A percentile compares a stretch with the other conserved stretches of the same genome.
Conservation (phyloP, 2,113 vertebrate genomes). For the Anhinga rufa region DNA sequence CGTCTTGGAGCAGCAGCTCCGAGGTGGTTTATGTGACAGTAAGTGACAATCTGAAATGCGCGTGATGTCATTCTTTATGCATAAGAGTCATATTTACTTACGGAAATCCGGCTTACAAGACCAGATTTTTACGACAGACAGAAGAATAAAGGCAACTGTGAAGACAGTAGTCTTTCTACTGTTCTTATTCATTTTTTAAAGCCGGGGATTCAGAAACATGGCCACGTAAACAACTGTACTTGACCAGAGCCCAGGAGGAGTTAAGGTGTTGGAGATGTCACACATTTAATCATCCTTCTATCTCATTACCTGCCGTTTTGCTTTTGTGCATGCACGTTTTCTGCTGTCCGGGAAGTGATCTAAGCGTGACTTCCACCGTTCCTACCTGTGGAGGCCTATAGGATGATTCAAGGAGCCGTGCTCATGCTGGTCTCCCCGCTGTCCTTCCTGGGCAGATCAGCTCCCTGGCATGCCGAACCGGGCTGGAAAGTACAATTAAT, state of each 20-base stretch:
- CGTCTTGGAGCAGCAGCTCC: background rate
- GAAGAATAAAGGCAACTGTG: background rate
- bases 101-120: background rate
- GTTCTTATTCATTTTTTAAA: background rate
- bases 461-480: background rate
- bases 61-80: background rate
- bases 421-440: slow-evolving; percentile 7
- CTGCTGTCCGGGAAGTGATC: slow-evolving; percentile 21
- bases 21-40: background rate
- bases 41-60: background rate
- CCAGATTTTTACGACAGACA: background rate
- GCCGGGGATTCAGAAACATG: background rate
- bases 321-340: background rate
- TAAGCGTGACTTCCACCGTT: slow-evolving; percentile 19
- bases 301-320: background rate
- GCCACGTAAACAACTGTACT: background rate
- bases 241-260: background rate
- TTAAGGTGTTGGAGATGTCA: background rate
- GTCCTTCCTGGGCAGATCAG: slow-evolving; percentile 27
- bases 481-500: slow-evolving; percentile 6
- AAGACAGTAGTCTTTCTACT: background rate
- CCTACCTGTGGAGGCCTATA: background rate
- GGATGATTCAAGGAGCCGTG: slow-evolving; percentile 21
- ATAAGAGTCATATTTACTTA: background rate
- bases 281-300: background rate